These are phyloP conservation scores for Globicephala melas DNA, from an alignment of 2,113 vertebrate genomes.

Conservation along the genomic window DNA sequence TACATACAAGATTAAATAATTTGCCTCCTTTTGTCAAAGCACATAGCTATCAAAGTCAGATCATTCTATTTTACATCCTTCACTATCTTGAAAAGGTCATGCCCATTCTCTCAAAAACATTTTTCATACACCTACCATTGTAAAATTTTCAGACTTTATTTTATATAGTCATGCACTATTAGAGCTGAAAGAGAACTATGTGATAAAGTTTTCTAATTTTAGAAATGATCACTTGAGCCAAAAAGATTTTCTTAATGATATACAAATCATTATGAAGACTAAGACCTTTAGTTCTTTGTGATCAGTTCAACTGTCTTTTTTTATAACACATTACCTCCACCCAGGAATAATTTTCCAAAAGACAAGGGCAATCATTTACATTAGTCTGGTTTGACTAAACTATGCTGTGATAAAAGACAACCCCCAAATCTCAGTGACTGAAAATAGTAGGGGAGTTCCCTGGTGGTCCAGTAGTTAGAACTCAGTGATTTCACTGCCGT, in stretches of 20 bases:
- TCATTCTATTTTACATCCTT: neutral
- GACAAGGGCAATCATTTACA: neutral
- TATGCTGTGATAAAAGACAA: neutral
- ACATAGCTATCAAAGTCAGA: neutral
- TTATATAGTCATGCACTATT: neutral
- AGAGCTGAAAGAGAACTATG: neutral
- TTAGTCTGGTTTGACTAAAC: neutral
- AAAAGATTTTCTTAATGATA: neutral
- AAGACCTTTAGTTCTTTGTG: rapidly evolving
- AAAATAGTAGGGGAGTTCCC: neutral
- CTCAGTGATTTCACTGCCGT: neutral
- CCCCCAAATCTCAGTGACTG: neutral
- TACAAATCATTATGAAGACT: neutral
- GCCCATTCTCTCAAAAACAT: neutral
- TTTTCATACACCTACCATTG: neutral
- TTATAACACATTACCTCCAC: neutral
- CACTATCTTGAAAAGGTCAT: neutral
- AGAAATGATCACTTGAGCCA: neutral
- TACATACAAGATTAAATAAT: neutral
- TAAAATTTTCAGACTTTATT: neutral
- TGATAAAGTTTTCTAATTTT: neutral
- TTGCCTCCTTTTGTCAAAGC: neutral
- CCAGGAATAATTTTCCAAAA: neutral
- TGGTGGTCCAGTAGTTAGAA: neutral
- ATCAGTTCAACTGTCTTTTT: neutral